phyloP scores from a whole-genome alignment of 2,113 vertebrate genomes.

The Eira barbara region DNA sequence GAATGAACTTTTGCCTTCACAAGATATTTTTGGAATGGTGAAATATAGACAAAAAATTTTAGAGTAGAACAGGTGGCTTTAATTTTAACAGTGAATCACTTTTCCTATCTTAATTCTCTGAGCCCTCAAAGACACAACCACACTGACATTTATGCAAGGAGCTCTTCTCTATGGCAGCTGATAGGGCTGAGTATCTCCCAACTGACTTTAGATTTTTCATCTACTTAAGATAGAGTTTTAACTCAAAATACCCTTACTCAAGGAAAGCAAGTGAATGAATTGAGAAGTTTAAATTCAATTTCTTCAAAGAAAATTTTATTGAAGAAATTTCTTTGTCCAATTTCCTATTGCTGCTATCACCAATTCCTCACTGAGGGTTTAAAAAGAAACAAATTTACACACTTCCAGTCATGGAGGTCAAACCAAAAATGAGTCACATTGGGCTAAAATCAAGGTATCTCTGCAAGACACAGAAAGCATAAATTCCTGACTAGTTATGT shows the following conservation, averaged over 20 bases:
- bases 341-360: background rate
- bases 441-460: background rate
- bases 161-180: background rate
- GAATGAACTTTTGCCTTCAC: too few relatives aligned
- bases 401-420: background rate
- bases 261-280: background rate
- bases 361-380: background rate
- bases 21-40: too few relatives aligned
- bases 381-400: background rate
- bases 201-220: background rate
- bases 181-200: background rate
- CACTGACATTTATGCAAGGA: background rate
- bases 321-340: too few relatives aligned
- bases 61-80: background rate
- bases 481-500: background rate
- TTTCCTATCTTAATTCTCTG: background rate
- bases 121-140: background rate
- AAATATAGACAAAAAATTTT: too few relatives aligned
- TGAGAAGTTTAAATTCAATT: background rate
- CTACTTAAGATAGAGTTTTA: background rate
- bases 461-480: background rate
- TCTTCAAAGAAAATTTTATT: background rate
- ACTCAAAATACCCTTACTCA: background rate
- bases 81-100: background rate
- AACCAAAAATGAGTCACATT: background rate